Percentiles rank a stretch among this genome's conserved stretches.
Conservation (phyloP, 2,888 invertebrate genomes). For the Pantelozetes paolii region DNA sequence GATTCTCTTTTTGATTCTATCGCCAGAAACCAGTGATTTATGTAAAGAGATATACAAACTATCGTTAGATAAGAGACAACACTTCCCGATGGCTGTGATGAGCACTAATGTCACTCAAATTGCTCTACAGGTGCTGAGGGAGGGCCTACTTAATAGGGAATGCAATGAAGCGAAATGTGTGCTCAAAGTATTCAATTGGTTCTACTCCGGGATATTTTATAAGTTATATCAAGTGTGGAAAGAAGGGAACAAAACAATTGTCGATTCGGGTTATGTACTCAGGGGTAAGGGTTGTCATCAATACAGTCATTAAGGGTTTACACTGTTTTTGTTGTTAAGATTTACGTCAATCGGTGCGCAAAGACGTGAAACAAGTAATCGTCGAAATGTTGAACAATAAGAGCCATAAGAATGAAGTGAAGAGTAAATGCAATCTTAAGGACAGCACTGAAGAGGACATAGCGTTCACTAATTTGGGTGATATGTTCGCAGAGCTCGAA, state of each 20-base stretch:
- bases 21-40: conserved; percentile 49
- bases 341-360: conserved; percentile 13
- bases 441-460: conserved; percentile 23
- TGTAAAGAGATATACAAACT: conserved; percentile 55
- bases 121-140: conserved; percentile 56
- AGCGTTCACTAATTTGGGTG: conserved; percentile 27
- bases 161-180: conserved; percentile 54
- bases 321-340: background rate
- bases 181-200: conserved; percentile 54
- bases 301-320: background rate
- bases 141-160: conserved; percentile 56
- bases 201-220: conserved; percentile 55
- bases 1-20: conserved; percentile 54
- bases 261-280: conserved; percentile 57
- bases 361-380: conserved; percentile 26
- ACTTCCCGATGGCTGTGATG: conserved; percentile 59
- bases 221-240: conserved; percentile 56
- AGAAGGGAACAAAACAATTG: conserved; percentile 55
- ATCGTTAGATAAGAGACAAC: conserved; percentile 55
- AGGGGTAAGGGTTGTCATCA: conserved; percentile 52
- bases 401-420: background rate
- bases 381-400: conserved; percentile 11
- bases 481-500: conserved; percentile 34
- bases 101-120: conserved; percentile 58
- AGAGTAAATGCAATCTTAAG: background rate